Evolutionary conservation across 1,140 invertebrate genomes (phyloP), one percentile per base, ranked within the genome.

Genomic region (Zaprionus capensis): DNA sequence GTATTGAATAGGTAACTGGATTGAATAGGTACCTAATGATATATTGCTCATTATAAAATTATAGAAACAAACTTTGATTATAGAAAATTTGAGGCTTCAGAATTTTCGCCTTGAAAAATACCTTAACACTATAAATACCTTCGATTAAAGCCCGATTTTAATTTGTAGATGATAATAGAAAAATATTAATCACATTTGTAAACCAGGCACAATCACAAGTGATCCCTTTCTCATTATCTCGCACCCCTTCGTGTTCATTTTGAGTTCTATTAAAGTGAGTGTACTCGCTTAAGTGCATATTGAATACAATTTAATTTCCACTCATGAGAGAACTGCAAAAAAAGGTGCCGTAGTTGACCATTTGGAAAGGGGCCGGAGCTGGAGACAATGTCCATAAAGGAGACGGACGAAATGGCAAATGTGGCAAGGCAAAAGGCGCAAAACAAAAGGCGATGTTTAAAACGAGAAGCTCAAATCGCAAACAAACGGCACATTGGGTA

Each of bases 401-500:
- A 46, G 57, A 62, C 58, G 63, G 68, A 59, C 63, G 53, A 76
- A 76, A 76, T 65, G 68, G 68, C 68, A 59, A 76, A 76, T 20
- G 59, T 74, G 71, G 64, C 55, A 61, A 31, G 20, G 57, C n/a
- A 36, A 36, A 57, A 57, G 55, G 41, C 53, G 51, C 22, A 68
- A 66, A 73, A 62, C 56, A 72, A 84, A 77, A 71, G 74, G 74
- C 73, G 76, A 71, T 84, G 77, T 24, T 71, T 71, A 71, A 76
- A 76, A 65, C 61, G 78, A 77, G 82, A 87, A 80, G 57, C 80
- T 31, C 28, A 31, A 31, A 31, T 31, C 28, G 69, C 70, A 80
- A 76, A 77, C 84, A 78, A 75, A 83, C 71, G 83, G 70, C 69
- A 53, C 84, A 75, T 75, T 87, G 83, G 80, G 41, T 78, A 80